These are phyloP conservation scores for Alloplasta piceator DNA, from an alignment of 2,888 invertebrate genomes.

Conservation along the genomic window DNA sequence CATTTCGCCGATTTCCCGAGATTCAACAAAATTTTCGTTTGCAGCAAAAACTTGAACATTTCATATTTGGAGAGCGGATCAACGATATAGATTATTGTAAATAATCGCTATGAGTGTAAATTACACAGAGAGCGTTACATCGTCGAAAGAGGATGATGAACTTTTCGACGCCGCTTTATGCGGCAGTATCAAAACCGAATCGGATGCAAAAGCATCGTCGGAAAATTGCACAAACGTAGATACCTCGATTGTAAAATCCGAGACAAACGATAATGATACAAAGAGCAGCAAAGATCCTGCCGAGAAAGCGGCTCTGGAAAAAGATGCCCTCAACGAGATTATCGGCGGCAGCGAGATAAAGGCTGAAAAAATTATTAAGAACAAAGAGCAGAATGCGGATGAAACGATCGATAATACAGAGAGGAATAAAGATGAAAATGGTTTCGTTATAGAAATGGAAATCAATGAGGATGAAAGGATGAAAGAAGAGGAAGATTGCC, in stretches of 20 bases:
- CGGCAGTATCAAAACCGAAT: neutral
- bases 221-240: neutral
- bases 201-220: neutral
- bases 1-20: neutral
- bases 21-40: too few species aligned
- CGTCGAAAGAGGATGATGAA: neutral
- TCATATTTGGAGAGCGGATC: neutral
- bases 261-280: neutral
- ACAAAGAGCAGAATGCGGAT: neutral
- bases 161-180: neutral
- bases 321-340: slow-evolving; percentile 72
- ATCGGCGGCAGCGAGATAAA: slow-evolving; percentile 65
- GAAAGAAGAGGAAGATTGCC: neutral
- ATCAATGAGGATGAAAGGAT: neutral
- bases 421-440: neutral
- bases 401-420: neutral
- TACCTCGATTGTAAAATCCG: neutral
- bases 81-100: slow-evolving; percentile 19
- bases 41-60: neutral
- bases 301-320: slow-evolving; percentile 61
- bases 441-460: slow-evolving; percentile 12
- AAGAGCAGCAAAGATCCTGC: neutral
- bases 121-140: neutral
- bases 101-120: neutral
- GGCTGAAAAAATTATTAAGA: neutral